A percentile compares a stretch with the other conserved stretches of the same genome.
These are phyloP conservation scores for Glyphotaelius pellucidus DNA, from an alignment of 2,888 invertebrate genomes.

Conservation along the genomic window DNA sequence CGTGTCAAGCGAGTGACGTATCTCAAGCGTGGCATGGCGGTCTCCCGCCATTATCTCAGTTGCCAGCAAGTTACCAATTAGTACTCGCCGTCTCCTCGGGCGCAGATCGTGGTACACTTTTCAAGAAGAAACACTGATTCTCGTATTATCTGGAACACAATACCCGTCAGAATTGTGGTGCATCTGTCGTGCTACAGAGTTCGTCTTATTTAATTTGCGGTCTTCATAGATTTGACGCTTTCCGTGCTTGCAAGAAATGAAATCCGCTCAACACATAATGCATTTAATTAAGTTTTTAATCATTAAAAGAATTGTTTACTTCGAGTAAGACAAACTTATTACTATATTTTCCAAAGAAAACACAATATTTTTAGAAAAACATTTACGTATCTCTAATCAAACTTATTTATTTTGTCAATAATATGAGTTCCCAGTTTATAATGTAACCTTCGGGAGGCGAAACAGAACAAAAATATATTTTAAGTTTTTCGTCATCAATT, in stretches of 20 bases:
- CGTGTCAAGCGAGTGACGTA: neutral
- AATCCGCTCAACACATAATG: neutral
- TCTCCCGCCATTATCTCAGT: neutral
- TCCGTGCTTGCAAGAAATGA: neutral
- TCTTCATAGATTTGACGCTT: neutral
- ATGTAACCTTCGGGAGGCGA: neutral
- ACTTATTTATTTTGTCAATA: neutral
- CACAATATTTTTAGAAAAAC: neutral
- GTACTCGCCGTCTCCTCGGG: neutral
- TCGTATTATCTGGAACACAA: neutral
- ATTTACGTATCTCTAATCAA: neutral
- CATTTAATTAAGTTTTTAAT: neutral
- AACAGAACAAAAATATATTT: too few species aligned
- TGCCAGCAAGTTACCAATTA: neutral
- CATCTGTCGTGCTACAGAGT: neutral
- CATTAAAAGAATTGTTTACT: neutral
- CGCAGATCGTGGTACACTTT: neutral
- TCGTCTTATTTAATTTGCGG: neutral
- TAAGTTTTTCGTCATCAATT: too few species aligned
- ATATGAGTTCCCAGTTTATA: neutral
- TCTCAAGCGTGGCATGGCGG: neutral
- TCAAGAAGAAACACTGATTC: neutral
- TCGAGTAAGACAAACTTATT: neutral
- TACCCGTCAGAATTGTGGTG: neutral
- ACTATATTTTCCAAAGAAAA: too few species aligned